These are phyloP conservation scores for Medauroidea extradentata DNA, from an alignment of 1,140 invertebrate genomes.

Conservation along the genomic window DNA sequence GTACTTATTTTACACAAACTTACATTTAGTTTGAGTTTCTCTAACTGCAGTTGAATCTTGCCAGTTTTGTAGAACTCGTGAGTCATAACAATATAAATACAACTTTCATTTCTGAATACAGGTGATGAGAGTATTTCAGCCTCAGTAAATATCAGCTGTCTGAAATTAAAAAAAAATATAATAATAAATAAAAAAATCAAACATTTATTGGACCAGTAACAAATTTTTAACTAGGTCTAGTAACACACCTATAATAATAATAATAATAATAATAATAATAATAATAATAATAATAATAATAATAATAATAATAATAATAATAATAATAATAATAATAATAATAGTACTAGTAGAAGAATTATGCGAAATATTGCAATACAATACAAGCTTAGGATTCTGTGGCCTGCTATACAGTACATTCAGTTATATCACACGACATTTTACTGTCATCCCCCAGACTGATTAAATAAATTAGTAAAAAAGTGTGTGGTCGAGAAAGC, in stretches of 20 bases:
- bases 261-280: background rate
- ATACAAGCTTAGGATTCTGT: too few relatives aligned
- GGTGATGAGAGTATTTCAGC: background rate
- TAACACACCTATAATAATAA: background rate
- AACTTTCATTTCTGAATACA: background rate
- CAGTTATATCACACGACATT: too few relatives aligned
- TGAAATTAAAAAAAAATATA: background rate
- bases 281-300: too few relatives aligned
- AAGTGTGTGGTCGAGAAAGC: too few relatives aligned
- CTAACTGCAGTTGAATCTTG: conserved; percentile 2
- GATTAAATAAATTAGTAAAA: too few relatives aligned
- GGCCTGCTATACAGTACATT: too few relatives aligned
- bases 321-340: too few relatives aligned
- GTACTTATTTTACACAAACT: background rate
- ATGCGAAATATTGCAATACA: too few relatives aligned
- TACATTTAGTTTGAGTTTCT: background rate
- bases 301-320: too few relatives aligned
- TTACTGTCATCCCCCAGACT: too few relatives aligned
- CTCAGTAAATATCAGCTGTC: conserved; percentile 6
- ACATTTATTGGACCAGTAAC: background rate
- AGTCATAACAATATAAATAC: conserved; percentile 2
- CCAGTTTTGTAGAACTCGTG: background rate
- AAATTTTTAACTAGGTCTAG: background rate
- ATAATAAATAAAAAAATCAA: background rate
- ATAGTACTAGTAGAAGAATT: too few relatives aligned